Evolutionary conservation across 2,888 invertebrate species (phyloP), one percentile per base, ranked within the genome.

Genomic region (Synergus laeviventris): DNA sequence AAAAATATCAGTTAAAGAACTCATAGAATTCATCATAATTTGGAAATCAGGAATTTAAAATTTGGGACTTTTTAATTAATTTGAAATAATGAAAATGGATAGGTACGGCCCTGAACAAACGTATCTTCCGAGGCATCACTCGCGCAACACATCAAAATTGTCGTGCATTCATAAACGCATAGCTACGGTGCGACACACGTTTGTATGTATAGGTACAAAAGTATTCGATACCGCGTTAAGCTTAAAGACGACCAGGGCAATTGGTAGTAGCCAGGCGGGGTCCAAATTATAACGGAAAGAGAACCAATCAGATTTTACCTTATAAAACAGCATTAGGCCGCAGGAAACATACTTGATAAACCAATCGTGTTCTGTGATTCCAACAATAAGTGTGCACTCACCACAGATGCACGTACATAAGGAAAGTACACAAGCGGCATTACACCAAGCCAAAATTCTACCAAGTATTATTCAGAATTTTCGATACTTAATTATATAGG

Each of bases 301-400:
- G 89, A 88, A 87, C 89, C 90, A 90, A 90, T 90, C 88, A 89
- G 88, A 89, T 88, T 89, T 89, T 89, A 87, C 88, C 89, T 89
- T 89, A 88, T 87, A 89, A 87, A 89, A 87, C 87, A 85, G 86
- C 87, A 88, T 88, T 86, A 88, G 86, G 86, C 86, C 84, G 87
- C 88, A 89, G 89, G 89, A 90, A 89, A 88, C 88, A 90, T 89
- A 88, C 88, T 87, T 87, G 89, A 90, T 90, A 88, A 89, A 88
- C 89, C 89, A 90, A 90, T 90, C 85, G 88, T 86, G 87, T 88
- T 88, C 87, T 88, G 85, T 86, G 88, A 86, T 86, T 87, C 88
- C 79, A 81, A 76, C 75, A 78, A 78, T 76, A 82, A 81, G 75
- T 80, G 75, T 80, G 78, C 79, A 80, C 73, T 79, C 82, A 74